These are phyloP conservation scores for Nephrocerus scutellatus DNA, from an alignment of 2,888 invertebrate genomes.

Conservation along the genomic window DNA sequence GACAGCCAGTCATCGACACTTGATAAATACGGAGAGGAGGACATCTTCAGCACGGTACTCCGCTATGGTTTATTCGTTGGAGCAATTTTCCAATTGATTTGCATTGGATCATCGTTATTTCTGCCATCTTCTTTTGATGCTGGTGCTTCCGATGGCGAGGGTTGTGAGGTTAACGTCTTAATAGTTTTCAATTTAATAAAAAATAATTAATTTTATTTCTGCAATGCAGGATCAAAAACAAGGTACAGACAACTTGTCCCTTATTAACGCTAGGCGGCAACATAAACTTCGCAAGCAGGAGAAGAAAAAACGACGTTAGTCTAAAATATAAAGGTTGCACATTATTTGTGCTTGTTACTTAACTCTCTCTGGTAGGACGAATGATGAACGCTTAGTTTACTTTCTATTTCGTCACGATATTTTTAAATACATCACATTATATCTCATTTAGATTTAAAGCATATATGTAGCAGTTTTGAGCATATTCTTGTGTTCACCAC, in stretches of 20 bases:
- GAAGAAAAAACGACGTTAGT: constrained; percentile 42
- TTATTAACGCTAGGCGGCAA: constrained; percentile 33
- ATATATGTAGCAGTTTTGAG: too few relatives aligned
- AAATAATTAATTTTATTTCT: constrained; percentile 3
- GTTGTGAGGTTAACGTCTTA: constrained; percentile 20
- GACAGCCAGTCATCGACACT: constrained; percentile 24
- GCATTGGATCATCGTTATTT: constrained; percentile 74
- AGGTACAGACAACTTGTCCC: constrained; percentile 19
- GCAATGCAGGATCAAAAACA: constrained; percentile 26
- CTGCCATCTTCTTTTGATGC: constrained; percentile 53
- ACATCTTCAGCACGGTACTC: constrained; percentile 65
- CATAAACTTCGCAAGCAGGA: constrained; percentile 42
- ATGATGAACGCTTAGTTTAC: too few relatives aligned
- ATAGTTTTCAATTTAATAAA: neutral
- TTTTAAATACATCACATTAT: too few relatives aligned
- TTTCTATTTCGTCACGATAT: too few relatives aligned
- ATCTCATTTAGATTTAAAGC: too few relatives aligned
- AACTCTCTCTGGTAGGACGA: too few relatives aligned
- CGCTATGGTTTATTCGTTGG: constrained; percentile 77
- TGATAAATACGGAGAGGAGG: constrained; percentile 50
- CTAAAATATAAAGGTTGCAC: constrained; percentile 25
- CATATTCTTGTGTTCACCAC: too few relatives aligned
- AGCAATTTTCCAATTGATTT: constrained; percentile 79
- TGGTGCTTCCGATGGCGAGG: constrained; percentile 27
- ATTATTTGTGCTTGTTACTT: too few relatives aligned